phyloP scores from a whole-genome alignment of 37 sponge, comb jelly and placozoan genomes.

The Geodia barretti region DNA sequence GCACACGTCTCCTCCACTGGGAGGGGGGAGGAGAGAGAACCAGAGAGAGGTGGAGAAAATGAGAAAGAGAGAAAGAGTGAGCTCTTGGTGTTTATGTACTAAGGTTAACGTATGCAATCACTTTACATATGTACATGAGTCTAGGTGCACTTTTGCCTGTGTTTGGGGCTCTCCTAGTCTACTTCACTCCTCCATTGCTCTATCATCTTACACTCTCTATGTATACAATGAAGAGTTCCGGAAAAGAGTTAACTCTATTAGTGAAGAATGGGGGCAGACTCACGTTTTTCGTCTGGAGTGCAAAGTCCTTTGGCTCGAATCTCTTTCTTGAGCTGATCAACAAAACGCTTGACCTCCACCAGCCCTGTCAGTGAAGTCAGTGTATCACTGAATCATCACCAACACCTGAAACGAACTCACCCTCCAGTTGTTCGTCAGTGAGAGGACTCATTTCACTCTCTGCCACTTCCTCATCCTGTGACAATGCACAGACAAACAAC shows the following conservation, averaged over 20 bases:
- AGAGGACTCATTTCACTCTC: neutral
- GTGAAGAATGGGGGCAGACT: neutral
- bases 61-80: too few species aligned
- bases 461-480: neutral
- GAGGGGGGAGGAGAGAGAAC: too few species aligned
- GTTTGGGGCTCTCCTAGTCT: too few species aligned
- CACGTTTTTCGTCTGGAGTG: neutral
- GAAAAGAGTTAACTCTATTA: neutral
- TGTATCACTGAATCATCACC: neutral
- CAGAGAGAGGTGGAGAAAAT: too few species aligned
- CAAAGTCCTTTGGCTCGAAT: neutral
- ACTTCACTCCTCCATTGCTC: neutral
- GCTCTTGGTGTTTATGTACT: too few species aligned
- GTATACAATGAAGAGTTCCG: neutral
- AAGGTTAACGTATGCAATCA: too few species aligned
- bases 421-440: neutral
- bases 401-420: neutral
- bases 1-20: neutral
- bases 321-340: constrained; percentile 19
- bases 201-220: constrained; percentile 2
- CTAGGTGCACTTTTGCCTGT: too few species aligned
- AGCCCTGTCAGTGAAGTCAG: neutral
- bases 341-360: constrained; percentile 20
- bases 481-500: too few species aligned
- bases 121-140: too few species aligned